A percentile compares a stretch with the other conserved stretches of the same genome.
Evolutionary conservation across 2,888 invertebrate genomes (phyloP).

Genomic region (Temnothorax ravouxi): DNA sequence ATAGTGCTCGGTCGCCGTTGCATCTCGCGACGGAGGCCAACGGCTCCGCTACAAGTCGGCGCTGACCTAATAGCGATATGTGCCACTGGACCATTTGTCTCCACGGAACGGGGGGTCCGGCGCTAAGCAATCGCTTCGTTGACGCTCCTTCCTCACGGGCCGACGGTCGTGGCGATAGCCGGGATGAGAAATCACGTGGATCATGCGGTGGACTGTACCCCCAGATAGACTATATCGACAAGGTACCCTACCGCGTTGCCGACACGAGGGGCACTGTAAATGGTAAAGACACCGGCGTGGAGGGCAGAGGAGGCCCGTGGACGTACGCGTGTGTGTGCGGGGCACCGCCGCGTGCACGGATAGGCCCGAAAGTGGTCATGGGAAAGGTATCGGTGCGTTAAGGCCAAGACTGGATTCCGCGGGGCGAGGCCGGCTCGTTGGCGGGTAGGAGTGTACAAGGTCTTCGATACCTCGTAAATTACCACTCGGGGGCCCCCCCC

Average conservation of each 20-base stretch:
- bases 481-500: conserved; percentile 76
- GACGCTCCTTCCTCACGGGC: conserved; percentile 60
- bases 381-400: conserved; percentile 83
- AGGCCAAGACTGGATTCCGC: conserved; percentile 83
- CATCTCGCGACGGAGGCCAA: conserved; percentile 13
- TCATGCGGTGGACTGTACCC: conserved; percentile 63
- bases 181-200: conserved; percentile 74
- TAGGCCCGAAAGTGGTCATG: conserved; percentile 80
- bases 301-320: conserved; percentile 29
- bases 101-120: conserved; percentile 59
- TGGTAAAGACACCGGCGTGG: conserved; percentile 72
- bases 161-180: conserved; percentile 62
- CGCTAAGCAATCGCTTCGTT: conserved; percentile 72
- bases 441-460: conserved; percentile 86
- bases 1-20: neutral
- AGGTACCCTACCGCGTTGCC: conserved; percentile 76
- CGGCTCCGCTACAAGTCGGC: neutral
- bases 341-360: conserved; percentile 61
- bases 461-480: conserved; percentile 86
- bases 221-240: conserved; percentile 76
- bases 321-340: conserved; percentile 23
- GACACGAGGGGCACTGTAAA: conserved; percentile 77
- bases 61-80: conserved; percentile 70
- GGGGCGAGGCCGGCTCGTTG: conserved; percentile 83
- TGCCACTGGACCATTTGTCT: conserved; percentile 71